Evolutionary conservation across 2,113 vertebrate genomes (phyloP).

Genomic region (Maccullochella peelii): DNA sequence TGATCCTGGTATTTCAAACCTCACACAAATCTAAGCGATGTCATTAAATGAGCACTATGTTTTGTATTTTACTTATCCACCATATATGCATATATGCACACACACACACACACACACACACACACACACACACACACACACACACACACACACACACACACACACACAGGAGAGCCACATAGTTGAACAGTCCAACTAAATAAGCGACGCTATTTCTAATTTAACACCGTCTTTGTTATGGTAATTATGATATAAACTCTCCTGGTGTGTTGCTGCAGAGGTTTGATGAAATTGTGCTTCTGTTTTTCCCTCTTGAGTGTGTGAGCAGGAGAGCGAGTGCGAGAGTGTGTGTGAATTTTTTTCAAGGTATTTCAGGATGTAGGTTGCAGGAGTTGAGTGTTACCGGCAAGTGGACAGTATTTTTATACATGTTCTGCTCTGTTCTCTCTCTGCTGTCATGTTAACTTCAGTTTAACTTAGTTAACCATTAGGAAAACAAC

Average conservation of each 20-base stretch:
- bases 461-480: conserved; percentile 11
- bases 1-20: conserved; percentile 30
- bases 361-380: conserved; percentile 40
- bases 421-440: conserved; percentile 18
- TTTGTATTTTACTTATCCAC: conserved; percentile 13
- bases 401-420: not conserved
- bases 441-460: conserved; percentile 7
- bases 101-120: not conserved
- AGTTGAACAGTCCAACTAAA: conserved; percentile 45
- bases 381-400: conserved; percentile 23
- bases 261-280: conserved; percentile 34
- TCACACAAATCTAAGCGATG: conserved; percentile 16
- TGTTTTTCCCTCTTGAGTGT: conserved; percentile 24
- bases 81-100: no score
- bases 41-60: conserved; percentile 47
- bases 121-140: not conserved
- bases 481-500: not conserved
- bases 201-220: conserved; percentile 66
- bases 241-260: conserved; percentile 61
- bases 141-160: not conserved
- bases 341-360: conserved; percentile 38
- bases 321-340: not conserved
- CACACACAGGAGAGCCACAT: conserved; percentile 1
- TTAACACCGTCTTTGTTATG: conserved; percentile 68
- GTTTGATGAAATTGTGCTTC: conserved; percentile 47